These are phyloP conservation scores for Criorhina ranunculi DNA, from an alignment of 2,888 invertebrate genomes.

Conservation along the genomic window DNA sequence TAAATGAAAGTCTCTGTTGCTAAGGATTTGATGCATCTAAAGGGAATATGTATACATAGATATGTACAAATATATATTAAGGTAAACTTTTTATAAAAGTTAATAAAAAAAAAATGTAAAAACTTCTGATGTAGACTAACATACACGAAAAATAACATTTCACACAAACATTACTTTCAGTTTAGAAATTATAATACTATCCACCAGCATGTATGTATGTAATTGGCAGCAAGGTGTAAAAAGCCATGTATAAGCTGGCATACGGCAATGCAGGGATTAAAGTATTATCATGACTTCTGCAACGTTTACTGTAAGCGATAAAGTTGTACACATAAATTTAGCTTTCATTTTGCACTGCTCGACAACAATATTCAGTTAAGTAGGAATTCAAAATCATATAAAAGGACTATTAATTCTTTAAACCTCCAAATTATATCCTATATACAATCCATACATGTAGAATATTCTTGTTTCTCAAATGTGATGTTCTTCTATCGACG, in stretches of 20 bases:
- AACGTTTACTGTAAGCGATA: conserved; percentile 55
- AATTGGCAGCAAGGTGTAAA: conserved; percentile 50
- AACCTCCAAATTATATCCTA: conserved; percentile 8
- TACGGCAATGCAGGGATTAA: conserved; percentile 38
- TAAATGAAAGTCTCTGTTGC: conserved; percentile 8
- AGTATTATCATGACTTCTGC: conserved; percentile 54
- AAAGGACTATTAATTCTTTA: conserved; percentile 25
- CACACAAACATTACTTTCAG: conserved; percentile 9
- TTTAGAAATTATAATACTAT: conserved; percentile 43
- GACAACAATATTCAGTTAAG: conserved; percentile 30
- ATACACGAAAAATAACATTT: conserved; percentile 7
- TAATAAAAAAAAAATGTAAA: no score
- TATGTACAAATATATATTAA: background rate
- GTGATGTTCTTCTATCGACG: no score
- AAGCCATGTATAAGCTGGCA: conserved; percentile 44
- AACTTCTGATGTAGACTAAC: background rate
- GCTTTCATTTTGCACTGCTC: conserved; percentile 22
- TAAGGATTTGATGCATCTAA: background rate
- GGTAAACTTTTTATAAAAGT: no score
- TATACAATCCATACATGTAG: conserved; percentile 16
- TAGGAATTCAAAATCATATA: conserved; percentile 24
- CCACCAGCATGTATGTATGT: conserved; percentile 38
- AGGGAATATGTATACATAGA: background rate
- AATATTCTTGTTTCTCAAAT: no score
- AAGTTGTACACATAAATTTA: conserved; percentile 54